Conservation (phyloP, 2,888 invertebrate species). For the Nowickia ferox region DNA sequence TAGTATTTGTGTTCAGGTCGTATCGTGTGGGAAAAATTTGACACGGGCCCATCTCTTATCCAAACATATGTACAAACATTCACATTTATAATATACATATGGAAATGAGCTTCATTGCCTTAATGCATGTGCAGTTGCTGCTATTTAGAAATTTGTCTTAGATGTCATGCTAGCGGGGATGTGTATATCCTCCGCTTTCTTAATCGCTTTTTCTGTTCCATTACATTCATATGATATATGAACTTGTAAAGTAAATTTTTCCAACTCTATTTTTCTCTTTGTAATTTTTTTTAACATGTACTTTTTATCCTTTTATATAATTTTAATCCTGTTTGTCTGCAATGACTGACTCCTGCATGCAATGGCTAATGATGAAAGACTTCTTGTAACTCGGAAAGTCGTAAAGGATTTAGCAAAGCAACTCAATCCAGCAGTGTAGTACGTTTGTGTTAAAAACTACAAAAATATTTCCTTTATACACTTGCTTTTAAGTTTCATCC, state of each 20-base stretch:
- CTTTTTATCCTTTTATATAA: background rate
- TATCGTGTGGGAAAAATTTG: no score
- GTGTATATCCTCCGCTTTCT: background rate
- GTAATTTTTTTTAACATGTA: slow-evolving; percentile 2
- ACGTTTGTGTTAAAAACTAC: slow-evolving; percentile 8
- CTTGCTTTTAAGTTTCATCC: slow-evolving; percentile 1
- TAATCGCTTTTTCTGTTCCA: slow-evolving; percentile 13
- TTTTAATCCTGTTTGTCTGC: slow-evolving; percentile 52
- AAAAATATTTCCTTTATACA: background rate
- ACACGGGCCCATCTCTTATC: no score
- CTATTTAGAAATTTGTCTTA: background rate
- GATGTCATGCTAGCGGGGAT: background rate
- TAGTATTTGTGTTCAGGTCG: no score
- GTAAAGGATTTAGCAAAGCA: background rate
- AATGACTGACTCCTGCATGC: background rate
- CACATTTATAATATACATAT: no score
- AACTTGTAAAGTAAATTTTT: slow-evolving; percentile 31
- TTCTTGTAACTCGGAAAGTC: background rate
- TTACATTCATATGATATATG: slow-evolving; percentile 15
- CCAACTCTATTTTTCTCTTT: background rate
- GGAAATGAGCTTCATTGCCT: no score
- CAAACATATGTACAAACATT: no score
- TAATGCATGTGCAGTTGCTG: background rate
- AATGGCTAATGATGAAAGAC: background rate
- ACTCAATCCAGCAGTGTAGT: background rate